Percentiles rank a stretch among this genome's conserved stretches.
Conservation (phyloP, 2,797 vertebrate genomes). For the Rhincodon typus region DNA sequence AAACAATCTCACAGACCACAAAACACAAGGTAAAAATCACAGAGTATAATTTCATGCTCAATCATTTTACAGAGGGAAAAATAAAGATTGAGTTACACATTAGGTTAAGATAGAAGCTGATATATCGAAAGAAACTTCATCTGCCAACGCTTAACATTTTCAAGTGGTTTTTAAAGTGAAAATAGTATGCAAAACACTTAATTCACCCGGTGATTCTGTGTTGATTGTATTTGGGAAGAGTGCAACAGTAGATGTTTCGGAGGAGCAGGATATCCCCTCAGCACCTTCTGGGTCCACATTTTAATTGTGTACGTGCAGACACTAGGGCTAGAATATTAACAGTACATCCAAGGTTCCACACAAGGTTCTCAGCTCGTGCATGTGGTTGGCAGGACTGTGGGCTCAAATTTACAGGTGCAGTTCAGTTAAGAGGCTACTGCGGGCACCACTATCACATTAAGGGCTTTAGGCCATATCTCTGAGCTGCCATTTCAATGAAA, state of each 20-base stretch:
- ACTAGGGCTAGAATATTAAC: neutral
- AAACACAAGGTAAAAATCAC: neutral
- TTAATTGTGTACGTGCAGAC: neutral
- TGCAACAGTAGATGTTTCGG: neutral
- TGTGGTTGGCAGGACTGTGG: neutral
- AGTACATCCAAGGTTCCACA: too few relatives aligned
- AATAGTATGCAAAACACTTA: neutral
- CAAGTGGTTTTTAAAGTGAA: neutral
- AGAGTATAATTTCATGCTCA: neutral
- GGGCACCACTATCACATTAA: too few relatives aligned
- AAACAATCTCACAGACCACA: neutral
- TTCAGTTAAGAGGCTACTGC: neutral
- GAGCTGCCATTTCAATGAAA: neutral
- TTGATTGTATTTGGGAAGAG: neutral
- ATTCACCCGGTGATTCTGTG: neutral
- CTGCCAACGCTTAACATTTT: neutral
- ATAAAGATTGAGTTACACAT: neutral
- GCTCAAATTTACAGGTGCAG: neutral
- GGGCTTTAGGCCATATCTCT: neutral
- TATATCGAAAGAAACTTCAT: neutral
- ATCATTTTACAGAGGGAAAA: neutral
- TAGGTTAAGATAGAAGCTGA: neutral
- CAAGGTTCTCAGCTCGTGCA: neutral
- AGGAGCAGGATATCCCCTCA: neutral
- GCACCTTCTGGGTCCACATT: neutral